A percentile compares a stretch with the other conserved stretches of the same genome.
These are phyloP conservation scores for Triplophysa yarkandensis DNA, from an alignment of 2,797 vertebrate species.

Conservation along the genomic window DNA sequence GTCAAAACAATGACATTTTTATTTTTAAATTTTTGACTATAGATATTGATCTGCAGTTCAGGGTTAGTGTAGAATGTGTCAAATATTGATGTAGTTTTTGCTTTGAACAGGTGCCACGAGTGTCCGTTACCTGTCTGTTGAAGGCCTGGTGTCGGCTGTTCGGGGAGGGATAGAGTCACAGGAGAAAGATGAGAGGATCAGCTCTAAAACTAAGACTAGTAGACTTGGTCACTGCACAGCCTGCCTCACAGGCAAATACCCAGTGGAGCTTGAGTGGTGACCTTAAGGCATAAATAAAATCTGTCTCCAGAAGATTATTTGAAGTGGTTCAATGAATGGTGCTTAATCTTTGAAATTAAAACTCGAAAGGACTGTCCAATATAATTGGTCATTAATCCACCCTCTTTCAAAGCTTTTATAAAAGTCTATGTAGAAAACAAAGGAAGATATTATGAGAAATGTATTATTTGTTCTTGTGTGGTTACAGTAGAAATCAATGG, in stretches of 20 bases:
- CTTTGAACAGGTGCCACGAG: conserved; percentile 86
- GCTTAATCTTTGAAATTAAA: background rate
- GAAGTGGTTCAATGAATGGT: background rate
- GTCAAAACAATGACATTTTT: conserved; percentile 23
- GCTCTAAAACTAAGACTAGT: conserved; percentile 61
- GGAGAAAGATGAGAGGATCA: conserved; percentile 72
- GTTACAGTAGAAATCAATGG: too few relatives aligned
- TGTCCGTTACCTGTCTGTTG: conserved; percentile 91
- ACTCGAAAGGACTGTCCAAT: background rate
- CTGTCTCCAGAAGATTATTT: background rate
- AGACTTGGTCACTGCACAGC: conserved; percentile 90
- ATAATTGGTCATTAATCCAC: too few relatives aligned
- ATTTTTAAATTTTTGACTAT: background rate
- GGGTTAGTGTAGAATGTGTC: background rate
- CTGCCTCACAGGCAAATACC: conserved; percentile 94
- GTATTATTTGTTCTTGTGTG: too few relatives aligned
- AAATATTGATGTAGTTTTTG: background rate
- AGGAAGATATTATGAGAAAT: too few relatives aligned
- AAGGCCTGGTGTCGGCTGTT: conserved; percentile 91
- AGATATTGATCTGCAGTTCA: background rate
- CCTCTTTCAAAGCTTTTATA: too few relatives aligned
- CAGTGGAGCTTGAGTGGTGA: conserved; percentile 94
- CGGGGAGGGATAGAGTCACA: conserved; percentile 79
- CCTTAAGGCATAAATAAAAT: background rate
- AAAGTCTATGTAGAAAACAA: too few relatives aligned